Evolutionary conservation across 2,797 vertebrate species (phyloP), one percentile per base, ranked within the genome.

Genomic region (Orestias chungarensis): DNA sequence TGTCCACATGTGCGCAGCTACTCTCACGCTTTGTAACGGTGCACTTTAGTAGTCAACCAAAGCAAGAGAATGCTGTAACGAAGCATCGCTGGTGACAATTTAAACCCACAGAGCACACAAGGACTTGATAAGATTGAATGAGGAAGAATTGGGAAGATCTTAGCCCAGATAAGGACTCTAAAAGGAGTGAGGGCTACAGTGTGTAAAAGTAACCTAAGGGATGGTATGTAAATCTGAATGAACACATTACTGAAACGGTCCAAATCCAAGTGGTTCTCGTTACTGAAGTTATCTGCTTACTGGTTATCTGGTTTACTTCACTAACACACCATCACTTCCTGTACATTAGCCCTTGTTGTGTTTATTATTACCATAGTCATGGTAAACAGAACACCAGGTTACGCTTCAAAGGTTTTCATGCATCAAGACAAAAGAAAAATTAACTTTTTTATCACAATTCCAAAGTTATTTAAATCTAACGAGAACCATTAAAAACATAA

Each of bases 41-140:
- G 84, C 83, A 86, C 81, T 87, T 90, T 87, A 85, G 76, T 77
- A 64, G 78, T 35, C 47, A 92, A 87, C 87, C 91, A 91, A 92
- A 91, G 91, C 69, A 70, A 73, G 42, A 8, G 40, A 75, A 67
- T 18, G 17, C 70, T 71, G 70, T 35, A 57, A 75, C 27, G 31
- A 66, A 76, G 40, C 9, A 68, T 73, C 6, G 25, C 6, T n/a
- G 59, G 57, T 9, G 62, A 49, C 66, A 23, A 76, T 78, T 70
- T 17, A 42, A 69, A 68, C 31, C 31, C 7, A 17, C 20, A 43
- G 33, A 52, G 4, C 42, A 3, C 27, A 49, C 38, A 47, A 7
- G 31, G 38, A 78, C 61, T 55, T 55, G 6, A 64, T 23, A 12
- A 25, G 10, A 50, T 0, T 3, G n/a, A 11, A 25, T 11, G 49